These are phyloP conservation scores for Syrphus vitripennis DNA, from an alignment of 2,888 invertebrate species.

Conservation along the genomic window DNA sequence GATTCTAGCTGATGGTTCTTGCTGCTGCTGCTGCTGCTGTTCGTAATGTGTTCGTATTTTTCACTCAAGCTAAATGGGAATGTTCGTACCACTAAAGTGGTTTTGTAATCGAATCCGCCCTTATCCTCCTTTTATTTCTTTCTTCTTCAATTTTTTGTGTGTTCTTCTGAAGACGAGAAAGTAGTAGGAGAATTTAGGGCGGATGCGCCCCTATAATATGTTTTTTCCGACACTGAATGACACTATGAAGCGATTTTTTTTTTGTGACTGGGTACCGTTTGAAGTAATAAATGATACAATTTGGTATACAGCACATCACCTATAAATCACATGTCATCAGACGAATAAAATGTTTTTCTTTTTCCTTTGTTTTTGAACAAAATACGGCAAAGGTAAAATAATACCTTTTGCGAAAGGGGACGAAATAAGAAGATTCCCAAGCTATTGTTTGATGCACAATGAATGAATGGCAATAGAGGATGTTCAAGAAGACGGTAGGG, in stretches of 20 bases:
- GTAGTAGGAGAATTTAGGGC: conserved; percentile 4
- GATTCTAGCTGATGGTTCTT: background rate
- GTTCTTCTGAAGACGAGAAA: background rate
- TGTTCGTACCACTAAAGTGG: conserved; percentile 61
- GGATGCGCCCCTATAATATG: conserved; percentile 56
- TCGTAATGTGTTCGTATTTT: conserved; percentile 52
- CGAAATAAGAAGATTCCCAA: conserved; percentile 12
- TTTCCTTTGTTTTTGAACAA: conserved; percentile 8
- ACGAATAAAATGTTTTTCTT: conserved; percentile 25
- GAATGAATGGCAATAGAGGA: background rate
- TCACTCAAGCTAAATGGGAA: conserved; percentile 56
- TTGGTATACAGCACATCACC: conserved; percentile 40
- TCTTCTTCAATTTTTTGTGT: background rate
- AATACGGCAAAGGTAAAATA: background rate
- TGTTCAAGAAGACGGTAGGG: background rate
- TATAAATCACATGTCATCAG: conserved; percentile 66
- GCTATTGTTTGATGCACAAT: conserved; percentile 15
- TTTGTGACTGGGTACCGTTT: conserved; percentile 3
- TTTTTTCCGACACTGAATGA: conserved; percentile 33
- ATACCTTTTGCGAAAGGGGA: background rate
- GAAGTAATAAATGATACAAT: conserved; percentile 66
- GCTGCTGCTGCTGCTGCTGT: background rate
- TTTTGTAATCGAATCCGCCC: conserved; percentile 66
- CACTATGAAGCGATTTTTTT: conserved; percentile 24
- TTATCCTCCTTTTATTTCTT: conserved; percentile 29